Evolutionary conservation across 2,888 invertebrate species (phyloP), one percentile per base, ranked within the genome.

Genomic region (Himalopsyche anomala): DNA sequence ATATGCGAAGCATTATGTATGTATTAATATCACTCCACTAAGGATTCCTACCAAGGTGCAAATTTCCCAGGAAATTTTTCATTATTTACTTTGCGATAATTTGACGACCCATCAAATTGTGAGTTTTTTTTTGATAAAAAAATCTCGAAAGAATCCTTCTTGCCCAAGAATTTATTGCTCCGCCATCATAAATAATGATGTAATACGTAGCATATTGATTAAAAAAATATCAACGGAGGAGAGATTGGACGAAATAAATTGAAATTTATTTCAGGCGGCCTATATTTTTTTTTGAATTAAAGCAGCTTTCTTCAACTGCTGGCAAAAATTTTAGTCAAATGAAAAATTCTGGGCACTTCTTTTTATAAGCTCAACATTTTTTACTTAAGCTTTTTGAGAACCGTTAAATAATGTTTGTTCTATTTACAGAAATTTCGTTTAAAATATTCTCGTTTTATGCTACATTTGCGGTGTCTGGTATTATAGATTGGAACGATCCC

Each of bases 131-230:
- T 74, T 74, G 15, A 74, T 74, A 12, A 74, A 74, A 74, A 51
- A 36, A 36, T 9, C 74, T 28, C 36, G 38, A 36, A 12, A 74
- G 74, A 28, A 74, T 74, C 36, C 38, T 74, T 38, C 38, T 74
- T 74, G 74, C 74, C 38, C 36, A 74, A 74, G 38, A 74, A 74
- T 74, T 74, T 74, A 74, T 74, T 74, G 36, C 74, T 74, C 38
- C 36, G 74, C 74, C 36, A 36, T 74, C 36, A 36, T 36, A 74
- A 74, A 74, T 74, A 74, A 74, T 74, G 74, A 74, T 38, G 74
- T 74, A 62, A 62, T 62, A 62, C 62, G 62, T 62, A 74, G 74
- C 36, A 74, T 74, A 74, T 74, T 74, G 74, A 74, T 74, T 74
- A 74, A 74, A 74, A 74, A 74, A 74, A 74, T 74, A 74, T 74